Percentiles rank a stretch among this genome's conserved stretches.
Evolutionary conservation across 2,113 vertebrate genomes (phyloP).

Genomic region (Cariama cristata): DNA sequence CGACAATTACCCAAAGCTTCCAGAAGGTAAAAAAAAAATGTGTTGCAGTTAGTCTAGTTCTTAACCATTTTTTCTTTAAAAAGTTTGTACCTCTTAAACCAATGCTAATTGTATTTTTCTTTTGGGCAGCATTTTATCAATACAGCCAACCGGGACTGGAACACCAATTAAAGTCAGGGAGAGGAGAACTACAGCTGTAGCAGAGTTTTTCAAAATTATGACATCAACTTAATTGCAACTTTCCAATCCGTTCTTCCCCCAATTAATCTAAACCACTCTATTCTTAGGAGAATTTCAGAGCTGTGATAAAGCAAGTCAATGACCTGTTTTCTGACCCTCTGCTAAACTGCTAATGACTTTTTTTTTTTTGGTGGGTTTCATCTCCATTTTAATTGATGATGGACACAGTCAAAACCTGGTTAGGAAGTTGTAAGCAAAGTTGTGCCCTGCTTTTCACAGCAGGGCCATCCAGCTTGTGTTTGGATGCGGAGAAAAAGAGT

Average conservation of each 20-base stretch:
- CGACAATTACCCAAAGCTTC: not conserved
- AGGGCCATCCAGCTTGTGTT: not conserved
- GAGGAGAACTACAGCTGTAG: not conserved
- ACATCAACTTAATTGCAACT: slow-evolving; percentile 40
- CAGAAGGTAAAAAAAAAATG: not conserved
- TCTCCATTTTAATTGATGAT: not conserved
- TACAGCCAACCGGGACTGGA: not conserved
- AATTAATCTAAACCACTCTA: slow-evolving; percentile 29
- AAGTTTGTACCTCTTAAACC: not conserved
- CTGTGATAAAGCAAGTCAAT: not conserved
- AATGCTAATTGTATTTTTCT: not conserved
- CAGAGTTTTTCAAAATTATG: not conserved
- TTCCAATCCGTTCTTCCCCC: not conserved
- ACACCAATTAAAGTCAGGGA: slow-evolving; percentile 21
- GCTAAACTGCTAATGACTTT: slow-evolving; percentile 21
- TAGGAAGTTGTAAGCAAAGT: not conserved
- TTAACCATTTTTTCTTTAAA: not conserved
- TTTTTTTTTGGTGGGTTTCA: not conserved
- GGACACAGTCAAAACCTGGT: not conserved
- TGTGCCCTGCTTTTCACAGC: not conserved
- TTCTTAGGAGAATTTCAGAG: not conserved
- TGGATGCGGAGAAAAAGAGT: not conserved
- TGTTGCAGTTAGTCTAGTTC: not conserved
- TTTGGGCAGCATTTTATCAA: slow-evolving; percentile 5
- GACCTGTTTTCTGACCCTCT: slow-evolving; percentile 25